Conservation (phyloP, 2,797 vertebrate genomes). For the Harpagifer antarcticus region DNA sequence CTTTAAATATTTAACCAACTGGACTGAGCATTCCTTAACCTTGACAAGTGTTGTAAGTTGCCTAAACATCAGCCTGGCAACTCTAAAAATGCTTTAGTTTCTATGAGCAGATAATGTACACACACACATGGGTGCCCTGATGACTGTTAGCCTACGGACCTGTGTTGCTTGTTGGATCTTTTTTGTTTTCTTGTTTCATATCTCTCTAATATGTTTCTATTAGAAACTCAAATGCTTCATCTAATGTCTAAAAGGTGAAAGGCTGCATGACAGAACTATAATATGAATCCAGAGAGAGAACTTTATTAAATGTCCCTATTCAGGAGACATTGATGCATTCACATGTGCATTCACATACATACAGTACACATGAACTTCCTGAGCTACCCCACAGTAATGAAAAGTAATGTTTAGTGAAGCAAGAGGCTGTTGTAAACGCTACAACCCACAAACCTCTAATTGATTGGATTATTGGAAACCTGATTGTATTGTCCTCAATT, state of each 20-base stretch:
- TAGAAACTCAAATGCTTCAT: neutral
- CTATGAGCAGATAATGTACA: neutral
- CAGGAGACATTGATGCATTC: neutral
- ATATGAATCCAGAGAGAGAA: slow-evolving; percentile 4
- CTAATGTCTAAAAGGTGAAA: neutral
- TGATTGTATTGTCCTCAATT: slow-evolving; percentile 52
- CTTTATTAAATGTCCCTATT: neutral
- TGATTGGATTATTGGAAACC: slow-evolving; percentile 51
- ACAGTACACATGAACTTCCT: neutral
- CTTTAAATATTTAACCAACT: neutral
- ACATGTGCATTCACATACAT: slow-evolving; percentile 4
- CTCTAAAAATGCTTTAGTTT: neutral
- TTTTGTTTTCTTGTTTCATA: neutral
- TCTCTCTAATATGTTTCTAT: neutral
- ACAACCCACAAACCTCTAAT: slow-evolving; percentile 42
- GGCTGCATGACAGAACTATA: neutral
- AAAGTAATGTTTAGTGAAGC: slow-evolving; percentile 33
- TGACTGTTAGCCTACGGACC: neutral
- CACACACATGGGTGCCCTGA: neutral
- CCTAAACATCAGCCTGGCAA: neutral
- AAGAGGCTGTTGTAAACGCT: slow-evolving; percentile 31
- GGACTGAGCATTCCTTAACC: neutral
- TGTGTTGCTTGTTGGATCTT: neutral
- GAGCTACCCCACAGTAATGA: slow-evolving; percentile 17
- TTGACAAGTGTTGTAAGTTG: neutral